Percentiles rank a stretch among this genome's conserved stretches.
Conservation (phyloP, 2,888 invertebrate genomes). For the Chromoteleia sp. region DNA sequence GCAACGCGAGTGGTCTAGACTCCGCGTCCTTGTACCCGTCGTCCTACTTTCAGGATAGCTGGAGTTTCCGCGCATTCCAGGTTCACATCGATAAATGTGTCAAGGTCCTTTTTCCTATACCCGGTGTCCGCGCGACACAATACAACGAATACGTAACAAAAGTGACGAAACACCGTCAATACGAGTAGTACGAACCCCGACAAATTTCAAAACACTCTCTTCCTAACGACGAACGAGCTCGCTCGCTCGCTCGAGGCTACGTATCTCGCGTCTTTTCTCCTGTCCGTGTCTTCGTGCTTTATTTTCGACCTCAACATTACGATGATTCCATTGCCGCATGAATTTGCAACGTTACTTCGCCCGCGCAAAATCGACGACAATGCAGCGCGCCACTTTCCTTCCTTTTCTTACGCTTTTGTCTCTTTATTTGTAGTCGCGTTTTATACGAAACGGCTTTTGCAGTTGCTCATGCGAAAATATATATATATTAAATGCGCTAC, state of each 20-base stretch:
- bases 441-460: no score
- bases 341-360: slow-evolving; percentile 8
- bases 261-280: slow-evolving; percentile 24
- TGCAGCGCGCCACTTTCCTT: not conserved
- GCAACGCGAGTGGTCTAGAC: slow-evolving; percentile 77
- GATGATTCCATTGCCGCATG: slow-evolving; percentile 15
- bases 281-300: not conserved
- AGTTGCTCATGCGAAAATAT: no score
- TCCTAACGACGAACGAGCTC: slow-evolving; percentile 5
- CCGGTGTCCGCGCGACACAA: not conserved
- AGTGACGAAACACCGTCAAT: slow-evolving; percentile 5
- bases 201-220: slow-evolving; percentile 21
- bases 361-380: no score
- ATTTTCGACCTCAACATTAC: slow-evolving; percentile 30
- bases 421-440: not conserved
- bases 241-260: slow-evolving; percentile 16
- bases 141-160: not conserved
- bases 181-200: slow-evolving; percentile 3
- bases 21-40: slow-evolving; percentile 81
- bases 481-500: no score
- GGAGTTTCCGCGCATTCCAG: slow-evolving; percentile 73
- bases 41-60: slow-evolving; percentile 80
- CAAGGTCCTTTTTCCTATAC: slow-evolving; percentile 74
- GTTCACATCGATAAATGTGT: slow-evolving; percentile 76
- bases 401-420: not conserved